Base-by-base conservation (phyloP, 2,888 invertebrate species). In the Eulithis prunata region DNA sequence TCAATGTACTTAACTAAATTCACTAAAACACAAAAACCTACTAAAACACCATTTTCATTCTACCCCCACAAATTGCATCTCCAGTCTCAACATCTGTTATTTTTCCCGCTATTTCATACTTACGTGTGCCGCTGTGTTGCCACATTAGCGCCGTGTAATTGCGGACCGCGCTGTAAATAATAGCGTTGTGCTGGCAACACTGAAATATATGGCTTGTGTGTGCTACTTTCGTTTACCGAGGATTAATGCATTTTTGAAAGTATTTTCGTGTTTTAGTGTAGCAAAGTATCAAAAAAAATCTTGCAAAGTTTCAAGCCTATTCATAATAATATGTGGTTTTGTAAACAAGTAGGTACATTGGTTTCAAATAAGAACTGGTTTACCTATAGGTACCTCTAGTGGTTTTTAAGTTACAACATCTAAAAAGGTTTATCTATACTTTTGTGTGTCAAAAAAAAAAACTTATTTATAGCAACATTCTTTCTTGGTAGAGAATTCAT, bases 111-210 rank as follows among this genome's bases (percentile, higher is more conserved):
- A 65, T 65, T 65, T 61, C 65, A 66, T 66, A 62, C 57, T 53
- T 65, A 58, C 69, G 62, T 68, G 64, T 66, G 51, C 61, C 56
- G 68, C 65, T 41, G 67, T 71, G 69, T 70, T 73, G 70, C 73
- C 70, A 73, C 70, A 73, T 73, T 71, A 73, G 73, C 64, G 64
- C 66, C 60, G 64, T 66, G 73, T 73, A 71, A 71, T 73, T 73
- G 69, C 73, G 69, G 61, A 60, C 66, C 66, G 61, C 69, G 66
- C 66, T 64, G 70, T 71, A 71, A 70, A 73, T 71, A 71, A 73
- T 71, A 71, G 62, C 58, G 64, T 60, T 69, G 69, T 49, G 66
- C 68, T 71, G 68, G 71, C 69, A 73, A 69, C 70, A 71, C 70
- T 55, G 56, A 62, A 57, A 71, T 67, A 73, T 61, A 73, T 71